phyloP scores from a whole-genome alignment of 2,888 invertebrate genomes.

The Aspidiotus destructor region DNA sequence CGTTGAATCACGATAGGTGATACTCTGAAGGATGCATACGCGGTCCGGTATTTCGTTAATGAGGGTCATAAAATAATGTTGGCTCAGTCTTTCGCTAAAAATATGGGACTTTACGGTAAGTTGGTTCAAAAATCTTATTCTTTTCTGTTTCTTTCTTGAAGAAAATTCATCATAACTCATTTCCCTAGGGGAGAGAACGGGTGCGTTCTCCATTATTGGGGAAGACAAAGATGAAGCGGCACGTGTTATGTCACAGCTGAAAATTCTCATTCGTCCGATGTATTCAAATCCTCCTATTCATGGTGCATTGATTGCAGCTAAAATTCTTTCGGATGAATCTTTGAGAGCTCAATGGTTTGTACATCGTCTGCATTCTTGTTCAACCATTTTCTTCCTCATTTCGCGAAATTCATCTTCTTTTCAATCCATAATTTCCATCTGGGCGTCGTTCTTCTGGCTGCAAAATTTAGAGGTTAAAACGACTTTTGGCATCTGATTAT shows the following conservation, averaged over 20 bases:
- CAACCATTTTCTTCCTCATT: too few species aligned
- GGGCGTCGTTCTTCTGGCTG: too few species aligned
- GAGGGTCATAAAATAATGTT: slow-evolving; percentile 80
- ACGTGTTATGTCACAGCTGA: slow-evolving; percentile 82
- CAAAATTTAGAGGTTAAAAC: too few species aligned
- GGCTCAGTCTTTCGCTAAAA: slow-evolving; percentile 94
- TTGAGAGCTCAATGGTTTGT: slow-evolving; percentile 64
- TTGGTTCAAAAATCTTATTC: not conserved
- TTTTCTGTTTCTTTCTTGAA: not conserved
- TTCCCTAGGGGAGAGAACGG: slow-evolving; percentile 74
- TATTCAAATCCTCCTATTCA: slow-evolving; percentile 96
- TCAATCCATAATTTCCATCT: too few species aligned
- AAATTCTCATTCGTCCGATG: slow-evolving; percentile 88
- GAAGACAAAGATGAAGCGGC: slow-evolving; percentile 68
- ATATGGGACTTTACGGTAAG: slow-evolving; percentile 76
- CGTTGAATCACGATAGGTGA: slow-evolving; percentile 45
- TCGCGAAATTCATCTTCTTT: too few species aligned
- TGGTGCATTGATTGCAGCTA: slow-evolving; percentile 80
- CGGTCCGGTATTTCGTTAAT: slow-evolving; percentile 74
- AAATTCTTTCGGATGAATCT: slow-evolving; percentile 64
- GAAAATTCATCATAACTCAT: not conserved
- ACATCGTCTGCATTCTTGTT: not conserved
- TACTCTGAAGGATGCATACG: slow-evolving; percentile 74
- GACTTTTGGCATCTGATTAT: too few species aligned
- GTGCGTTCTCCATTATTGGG: slow-evolving; percentile 73